Base-by-base conservation (phyloP, 2,113 vertebrate species). In the Otus sunia region DNA sequence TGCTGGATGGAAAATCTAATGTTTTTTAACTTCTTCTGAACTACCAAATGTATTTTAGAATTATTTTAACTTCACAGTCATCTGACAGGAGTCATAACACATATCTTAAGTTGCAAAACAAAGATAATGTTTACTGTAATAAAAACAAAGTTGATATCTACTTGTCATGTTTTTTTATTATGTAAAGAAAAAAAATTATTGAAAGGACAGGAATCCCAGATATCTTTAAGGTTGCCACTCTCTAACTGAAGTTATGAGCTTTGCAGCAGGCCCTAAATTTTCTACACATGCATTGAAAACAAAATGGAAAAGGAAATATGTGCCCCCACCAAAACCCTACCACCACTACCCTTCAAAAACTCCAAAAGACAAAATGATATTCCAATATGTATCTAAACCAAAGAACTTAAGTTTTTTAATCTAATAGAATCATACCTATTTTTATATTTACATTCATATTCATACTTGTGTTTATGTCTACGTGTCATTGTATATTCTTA, bases 21-120 rank as follows among this genome's bases (percentile, higher is more conserved):
- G 82, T 11, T 25, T 96, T 90, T 97, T 95, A 94, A 80, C 47
- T 49, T 69, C 83, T 94, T 91, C 71, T 73, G 50, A 97, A 96
- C 20, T 67, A 87, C 41, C 36, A 80, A 91, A 68, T 79, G 30
- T 88, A 82, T 86, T 97, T 97, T 49, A 36, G 87, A 97, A 94
- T 76, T 13, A 55, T 67, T 82, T 96, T 66, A 91, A 92, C 55
- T 94, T 39, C 39, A 39, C 26, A 45, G 36, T 20, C 47, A 30
- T 88, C n/a, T 88, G 41, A 25, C 23, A 69, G 41, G 25, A 73
- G 72, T 60, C 37, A 41, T 56, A 94, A 63, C 25, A 89, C 55
- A 21, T 80, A 74, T 25, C 21, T 71, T 83, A 89, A 76, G n/a
- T 21, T 86, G 18, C 9, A 59, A 95, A 86, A 53, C 14, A 49